Evolutionary conservation across 2,797 vertebrate species (phyloP).

Genomic region (Synaphobranchus kaupii): DNA sequence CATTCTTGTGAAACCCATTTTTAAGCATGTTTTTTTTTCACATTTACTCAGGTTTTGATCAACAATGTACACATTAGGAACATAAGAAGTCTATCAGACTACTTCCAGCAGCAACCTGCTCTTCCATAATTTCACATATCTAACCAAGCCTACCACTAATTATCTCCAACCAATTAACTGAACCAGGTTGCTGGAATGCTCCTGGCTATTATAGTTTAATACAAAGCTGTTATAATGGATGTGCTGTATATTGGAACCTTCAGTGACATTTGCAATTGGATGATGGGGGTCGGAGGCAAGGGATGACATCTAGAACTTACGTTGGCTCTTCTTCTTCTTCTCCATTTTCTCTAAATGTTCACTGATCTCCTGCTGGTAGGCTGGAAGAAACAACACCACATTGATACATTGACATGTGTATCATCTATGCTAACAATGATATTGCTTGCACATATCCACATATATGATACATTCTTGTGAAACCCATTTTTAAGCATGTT

Average conservation of each 20-base stretch:
- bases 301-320: background rate
- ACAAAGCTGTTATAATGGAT: background rate
- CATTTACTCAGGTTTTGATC: background rate
- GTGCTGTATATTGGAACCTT: background rate
- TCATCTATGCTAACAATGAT: too few species aligned
- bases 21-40: background rate
- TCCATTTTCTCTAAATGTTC: background rate
- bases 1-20: background rate
- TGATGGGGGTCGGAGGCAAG: background rate
- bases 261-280: background rate
- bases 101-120: background rate
- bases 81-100: background rate
- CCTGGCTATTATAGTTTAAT: background rate
- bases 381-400: constrained; percentile 37
- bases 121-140: background rate
- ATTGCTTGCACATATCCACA: too few species aligned
- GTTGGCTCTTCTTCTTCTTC: constrained; percentile 19
- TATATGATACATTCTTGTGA: background rate
- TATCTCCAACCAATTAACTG: background rate
- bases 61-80: background rate
- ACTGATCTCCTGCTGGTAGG: constrained; percentile 46
- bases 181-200: background rate
- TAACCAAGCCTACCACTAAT: background rate
- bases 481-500: background rate
- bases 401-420: constrained; percentile 24